Conservation (phyloP, 1,140 invertebrate genomes). For the Coptotermes formosanus region DNA sequence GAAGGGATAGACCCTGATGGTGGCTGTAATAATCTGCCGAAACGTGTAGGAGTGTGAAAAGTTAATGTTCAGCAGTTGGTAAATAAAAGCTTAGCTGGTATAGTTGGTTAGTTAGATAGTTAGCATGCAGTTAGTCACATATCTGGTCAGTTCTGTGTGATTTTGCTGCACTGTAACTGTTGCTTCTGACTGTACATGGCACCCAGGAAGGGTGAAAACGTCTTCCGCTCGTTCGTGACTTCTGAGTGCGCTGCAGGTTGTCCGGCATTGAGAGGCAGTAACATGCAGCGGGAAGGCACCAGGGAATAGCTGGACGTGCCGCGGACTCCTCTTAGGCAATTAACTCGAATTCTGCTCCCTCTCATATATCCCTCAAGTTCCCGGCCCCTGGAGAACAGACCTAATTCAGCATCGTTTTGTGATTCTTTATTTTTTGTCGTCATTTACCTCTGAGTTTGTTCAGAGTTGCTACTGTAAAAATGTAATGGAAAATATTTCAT, state of each 20-base stretch:
- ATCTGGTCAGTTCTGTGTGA: no score
- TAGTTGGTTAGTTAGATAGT: no score
- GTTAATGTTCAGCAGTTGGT: no score
- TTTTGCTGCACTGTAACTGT: background rate
- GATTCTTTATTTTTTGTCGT: background rate
- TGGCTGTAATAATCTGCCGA: no score
- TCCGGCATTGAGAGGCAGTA: no score
- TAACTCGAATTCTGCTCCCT: background rate
- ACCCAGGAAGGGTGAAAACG: background rate
- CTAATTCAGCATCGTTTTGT: background rate
- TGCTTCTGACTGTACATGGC: background rate
- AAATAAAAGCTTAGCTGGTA: no score
- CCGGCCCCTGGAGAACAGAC: background rate
- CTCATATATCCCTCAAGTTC: background rate
- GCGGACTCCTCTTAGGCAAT: background rate
- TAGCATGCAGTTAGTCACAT: no score
- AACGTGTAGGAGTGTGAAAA: no score
- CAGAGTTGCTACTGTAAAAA: background rate
- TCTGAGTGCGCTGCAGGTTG: background rate
- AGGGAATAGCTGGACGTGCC: background rate
- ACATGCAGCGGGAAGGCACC: background rate
- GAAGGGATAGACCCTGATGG: no score
- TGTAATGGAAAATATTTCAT: background rate
- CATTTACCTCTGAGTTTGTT: background rate
- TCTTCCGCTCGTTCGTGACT: background rate